Evolutionary conservation across 2,113 vertebrate species (phyloP), one percentile per base, ranked within the genome.

Genomic region (Lepidiolamprologus cunningtoni): DNA sequence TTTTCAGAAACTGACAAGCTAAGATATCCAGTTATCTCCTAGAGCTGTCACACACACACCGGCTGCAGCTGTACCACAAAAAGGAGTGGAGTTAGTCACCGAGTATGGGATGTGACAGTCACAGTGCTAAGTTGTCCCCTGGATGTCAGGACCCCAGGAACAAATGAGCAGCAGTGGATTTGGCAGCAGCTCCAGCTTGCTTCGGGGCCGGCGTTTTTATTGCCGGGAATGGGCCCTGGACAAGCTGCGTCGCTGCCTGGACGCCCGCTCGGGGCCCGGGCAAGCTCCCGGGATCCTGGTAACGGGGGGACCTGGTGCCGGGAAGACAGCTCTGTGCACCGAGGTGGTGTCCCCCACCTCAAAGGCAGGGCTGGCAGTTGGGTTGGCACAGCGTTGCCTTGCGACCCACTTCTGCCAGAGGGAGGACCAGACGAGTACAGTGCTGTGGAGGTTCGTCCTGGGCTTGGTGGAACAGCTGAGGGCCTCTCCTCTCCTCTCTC

Each of bases 171-270:
- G 76, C 63, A 35, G 87, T 26, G 86, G 84, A 83, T 90, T 85
- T 19, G 83, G 82, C 61, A 84, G 92, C 84, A 90, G 91, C 80
- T 83, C 89, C 83, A 96, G 96, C 89, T 91, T 94, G 83, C 95
- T 96, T 58, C 95, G 16, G 93, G 97, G 96, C 84, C 96, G 94
- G 33, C 88, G 89, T 31, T 97, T 97, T 94, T 95, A 95, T 89
- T 96, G 97, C 89, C 96, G 97, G 66, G 97, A 97, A 94, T 97
- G 97, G 97, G 97, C 96, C 76, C 94, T 97, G 88, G 96, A 95
- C 26, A 97, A 97, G 93, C 89, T 97, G 81, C 93, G 93, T 37
- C 94, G 87, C 89, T 96, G 94, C 86, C 92, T 97, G 91, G 96
- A 96, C 3, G 68, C 89, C 8, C 92, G 96, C 13, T 82, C 91